Conservation (phyloP, 2,113 vertebrate genomes). For the Sorex araneus region DNA sequence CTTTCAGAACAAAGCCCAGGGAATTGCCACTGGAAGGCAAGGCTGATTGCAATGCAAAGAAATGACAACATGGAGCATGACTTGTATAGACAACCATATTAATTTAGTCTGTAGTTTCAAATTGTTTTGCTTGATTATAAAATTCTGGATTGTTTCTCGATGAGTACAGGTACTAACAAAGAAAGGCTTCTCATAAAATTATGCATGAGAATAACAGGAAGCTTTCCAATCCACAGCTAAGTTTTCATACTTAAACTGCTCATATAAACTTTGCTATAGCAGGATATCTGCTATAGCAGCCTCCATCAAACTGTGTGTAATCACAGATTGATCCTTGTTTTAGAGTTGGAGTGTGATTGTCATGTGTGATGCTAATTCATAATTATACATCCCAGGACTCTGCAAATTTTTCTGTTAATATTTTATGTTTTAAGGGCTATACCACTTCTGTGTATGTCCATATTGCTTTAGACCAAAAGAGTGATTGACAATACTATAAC, state of each 20-base stretch:
- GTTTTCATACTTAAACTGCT: background rate
- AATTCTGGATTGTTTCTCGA: constrained; percentile 55
- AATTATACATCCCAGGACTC: background rate
- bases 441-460: background rate
- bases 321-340: background rate
- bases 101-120: constrained; percentile 65
- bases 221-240: background rate
- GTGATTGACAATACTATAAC: background rate
- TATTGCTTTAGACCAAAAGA: background rate
- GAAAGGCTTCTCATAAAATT: background rate
- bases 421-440: background rate
- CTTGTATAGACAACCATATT: background rate
- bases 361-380: background rate
- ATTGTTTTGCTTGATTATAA: constrained; percentile 67
- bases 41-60: background rate
- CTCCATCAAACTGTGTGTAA: background rate
- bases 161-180: constrained; percentile 1
- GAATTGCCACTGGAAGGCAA: background rate
- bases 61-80: background rate
- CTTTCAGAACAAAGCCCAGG: background rate
- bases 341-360: background rate
- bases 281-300: constrained; percentile 14
- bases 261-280: background rate
- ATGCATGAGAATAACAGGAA: background rate
- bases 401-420: background rate